Conservation (phyloP, 30 jellyfish, hydroid and myxozoan genomes). For the Turritopsis rubra region DNA sequence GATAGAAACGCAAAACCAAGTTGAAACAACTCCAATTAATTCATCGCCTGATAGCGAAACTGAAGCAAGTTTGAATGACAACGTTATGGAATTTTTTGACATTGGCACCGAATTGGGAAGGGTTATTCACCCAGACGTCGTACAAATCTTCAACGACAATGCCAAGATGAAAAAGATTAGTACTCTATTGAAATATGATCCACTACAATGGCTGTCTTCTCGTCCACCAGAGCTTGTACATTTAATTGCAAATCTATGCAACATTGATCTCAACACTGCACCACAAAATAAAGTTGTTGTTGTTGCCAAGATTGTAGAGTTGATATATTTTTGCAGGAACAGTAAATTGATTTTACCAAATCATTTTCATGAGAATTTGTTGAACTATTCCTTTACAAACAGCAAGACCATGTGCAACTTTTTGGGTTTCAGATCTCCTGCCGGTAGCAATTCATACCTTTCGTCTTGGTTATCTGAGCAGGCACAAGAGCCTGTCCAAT, state of each 20-base stretch:
- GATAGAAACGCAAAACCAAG: too few species aligned
- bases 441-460: conserved; percentile 17
- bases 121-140: background rate
- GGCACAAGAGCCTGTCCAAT: background rate
- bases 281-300: background rate
- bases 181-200: too few species aligned
- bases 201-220: background rate
- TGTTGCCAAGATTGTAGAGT: conserved; percentile 13
- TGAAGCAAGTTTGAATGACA: too few species aligned
- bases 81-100: background rate
- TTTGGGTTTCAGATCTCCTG: conserved; percentile 14
- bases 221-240: background rate
- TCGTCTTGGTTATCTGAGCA: conserved; percentile 20
- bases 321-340: background rate
- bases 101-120: background rate
- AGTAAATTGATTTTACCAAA: conserved; percentile 15
- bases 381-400: conserved; percentile 19
- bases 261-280: background rate
- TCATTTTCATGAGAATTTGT: conserved; percentile 5
- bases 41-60: too few species aligned
- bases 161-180: background rate
- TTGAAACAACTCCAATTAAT: too few species aligned
- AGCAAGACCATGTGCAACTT: conserved; percentile 7
- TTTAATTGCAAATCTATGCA: background rate
- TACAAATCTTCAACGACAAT: background rate